These are phyloP conservation scores for Corvus cornix DNA, from an alignment of 2,113 vertebrate species.

Conservation along the genomic window DNA sequence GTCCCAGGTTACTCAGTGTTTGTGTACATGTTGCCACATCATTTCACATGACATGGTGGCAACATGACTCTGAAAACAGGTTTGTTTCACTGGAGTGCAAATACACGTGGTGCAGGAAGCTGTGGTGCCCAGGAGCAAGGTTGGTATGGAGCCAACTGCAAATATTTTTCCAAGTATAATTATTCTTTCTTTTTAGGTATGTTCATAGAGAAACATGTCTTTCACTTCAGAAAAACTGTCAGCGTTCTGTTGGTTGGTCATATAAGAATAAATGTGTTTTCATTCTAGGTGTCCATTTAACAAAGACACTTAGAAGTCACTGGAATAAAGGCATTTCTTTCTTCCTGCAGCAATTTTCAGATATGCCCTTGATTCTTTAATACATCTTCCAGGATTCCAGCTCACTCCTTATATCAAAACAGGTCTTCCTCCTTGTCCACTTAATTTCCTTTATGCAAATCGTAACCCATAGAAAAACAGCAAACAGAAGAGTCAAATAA, in stretches of 20 bases:
- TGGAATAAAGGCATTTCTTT: conserved; percentile 43
- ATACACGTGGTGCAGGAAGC: not conserved
- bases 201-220: not conserved
- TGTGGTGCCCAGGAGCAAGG: not conserved
- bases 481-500: not conserved
- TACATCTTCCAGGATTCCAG: not conserved
- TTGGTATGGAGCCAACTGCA: not conserved
- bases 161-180: not conserved
- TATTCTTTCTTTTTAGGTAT: not conserved
- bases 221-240: not conserved
- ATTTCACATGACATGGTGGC: not conserved
- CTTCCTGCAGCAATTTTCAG: conserved; percentile 22
- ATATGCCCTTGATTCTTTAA: conserved; percentile 2
- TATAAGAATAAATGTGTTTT: not conserved
- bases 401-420: not conserved
- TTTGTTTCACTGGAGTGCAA: not conserved
- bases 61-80: not conserved
- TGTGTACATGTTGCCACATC: not conserved
- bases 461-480: not conserved
- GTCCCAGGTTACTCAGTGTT: not conserved
- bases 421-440: not conserved
- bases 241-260: not conserved
- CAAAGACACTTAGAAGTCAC: not conserved
- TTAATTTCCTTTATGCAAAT: conserved; percentile 25
- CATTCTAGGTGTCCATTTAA: not conserved